Evolutionary conservation across 1,140 invertebrate species (phyloP), one percentile per base, ranked within the genome.

Genomic region (Melitaea cinxia): DNA sequence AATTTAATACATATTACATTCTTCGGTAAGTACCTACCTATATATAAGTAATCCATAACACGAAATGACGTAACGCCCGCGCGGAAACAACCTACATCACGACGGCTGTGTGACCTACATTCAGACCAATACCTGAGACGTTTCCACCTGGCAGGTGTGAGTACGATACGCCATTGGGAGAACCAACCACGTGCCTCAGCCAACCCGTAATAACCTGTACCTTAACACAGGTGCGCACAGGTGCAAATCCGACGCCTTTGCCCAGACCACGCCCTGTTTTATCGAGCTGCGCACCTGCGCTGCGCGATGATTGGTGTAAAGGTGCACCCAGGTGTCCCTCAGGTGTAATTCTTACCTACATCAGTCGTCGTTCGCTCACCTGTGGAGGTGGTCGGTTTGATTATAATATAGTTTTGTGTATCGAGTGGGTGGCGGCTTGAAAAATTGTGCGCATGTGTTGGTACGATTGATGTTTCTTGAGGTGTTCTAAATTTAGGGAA

Each of bases 391-490:
- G 28, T 61, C 12, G 57, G n/a, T n/a, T 57, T 45, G 50, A 58
- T 14, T 17, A 49, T 35, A 17, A 15, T 33, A 19, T 49, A 45
- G 64, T 60, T n/a, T 65, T 49, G 65, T 75, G 56, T 62, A 17
- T 42, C 53, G 6, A 58, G 58, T 57, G 61, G 23, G 45, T 53
- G 50, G 30, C 50, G 56, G 24, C 56, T 69, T 74, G 71, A 59
- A 69, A 65, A 73, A 75, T 67, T 74, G 83, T 89, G 88, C 88
- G 88, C 88, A 90, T 90, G 88, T 90, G 84, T 90, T 79, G 78
- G 54, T 74, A 72, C 78, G 78, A 89, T 89, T 88, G 87, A 89
- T 88, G 85, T 89, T 89, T 76, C 85, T 88, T 87, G 84, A 89
- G 87, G 87, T 89, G 85, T 73, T 78, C 82, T 87, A 85, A 83